Base-by-base conservation (phyloP, 2,113 vertebrate genomes). In the Columba janthina region DNA sequence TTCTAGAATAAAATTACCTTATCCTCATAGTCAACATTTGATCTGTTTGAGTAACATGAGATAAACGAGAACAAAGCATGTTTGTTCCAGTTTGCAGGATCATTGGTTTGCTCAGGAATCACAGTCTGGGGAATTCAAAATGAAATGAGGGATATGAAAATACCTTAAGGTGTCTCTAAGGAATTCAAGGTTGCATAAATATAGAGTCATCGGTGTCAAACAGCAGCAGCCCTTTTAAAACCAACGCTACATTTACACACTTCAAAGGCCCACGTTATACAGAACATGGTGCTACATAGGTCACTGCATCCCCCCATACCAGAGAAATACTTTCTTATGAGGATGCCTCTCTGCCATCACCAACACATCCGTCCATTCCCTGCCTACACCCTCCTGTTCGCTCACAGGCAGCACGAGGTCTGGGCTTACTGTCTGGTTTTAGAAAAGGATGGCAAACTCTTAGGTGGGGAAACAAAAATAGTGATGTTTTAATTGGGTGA, bases 11-110 rank as follows among this genome's bases (percentile, higher is more conserved):
- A 80, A 95, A 78, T 87, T 57, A 89, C 64, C 57, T 87, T 70
- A 79, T 92, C 89, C 44, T 75, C 50, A 72, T 0, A 0, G 87
- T 86, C 70, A 89, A 19, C 72, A 71, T 16, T 81, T 92, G 70
- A 83, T 60, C 65, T 8, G 20, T 93, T 57, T 78, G 72, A 89
- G 76, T 60, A 89, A 89, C 28, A 6, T 42, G 86, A 95, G 94
- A 94, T 93, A 90, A 88, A 90, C 1, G 51, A 80, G 83, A 78
- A 95, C 69, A 93, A 95, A 85, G 73, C 57, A 84, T 84, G 73
- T 80, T 96, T 93, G 70, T 93, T 89, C 85, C 73, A 92, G 40
- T 85, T 78, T 82, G 71, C 7, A 1, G 56, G 62, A 91, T 72
- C 66, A 44, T 58, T 82, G 70, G 53, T 89, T 90, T 72, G 64